These are phyloP conservation scores for Nasonovia ribisnigri DNA, from an alignment of 2,888 invertebrate species.

Conservation along the genomic window DNA sequence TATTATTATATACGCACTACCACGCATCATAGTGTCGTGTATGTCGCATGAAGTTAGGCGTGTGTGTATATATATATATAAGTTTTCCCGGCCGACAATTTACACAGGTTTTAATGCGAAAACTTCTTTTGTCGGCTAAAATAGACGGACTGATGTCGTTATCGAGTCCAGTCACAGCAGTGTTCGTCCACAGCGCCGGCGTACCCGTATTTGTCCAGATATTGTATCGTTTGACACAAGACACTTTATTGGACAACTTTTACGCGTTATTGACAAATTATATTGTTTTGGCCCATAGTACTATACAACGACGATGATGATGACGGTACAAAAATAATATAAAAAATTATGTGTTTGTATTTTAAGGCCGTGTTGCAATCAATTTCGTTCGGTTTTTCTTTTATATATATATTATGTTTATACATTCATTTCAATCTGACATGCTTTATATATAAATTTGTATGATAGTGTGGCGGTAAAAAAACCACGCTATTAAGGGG, in stretches of 20 bases:
- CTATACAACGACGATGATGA: background rate
- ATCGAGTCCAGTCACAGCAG: constrained; percentile 46
- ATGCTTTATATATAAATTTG: background rate
- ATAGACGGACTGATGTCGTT: constrained; percentile 16
- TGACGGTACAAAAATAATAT: background rate
- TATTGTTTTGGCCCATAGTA: background rate
- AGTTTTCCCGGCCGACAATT: background rate
- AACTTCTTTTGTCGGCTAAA: constrained; percentile 28
- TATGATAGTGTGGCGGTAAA: background rate
- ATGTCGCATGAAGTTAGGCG: background rate
- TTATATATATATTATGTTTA: background rate
- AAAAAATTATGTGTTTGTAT: background rate
- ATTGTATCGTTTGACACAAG: background rate
- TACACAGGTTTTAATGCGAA: constrained; percentile 28
- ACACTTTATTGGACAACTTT: constrained; percentile 7
- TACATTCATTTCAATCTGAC: background rate
- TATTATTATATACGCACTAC: background rate
- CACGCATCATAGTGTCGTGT: background rate
- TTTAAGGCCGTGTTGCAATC: background rate
- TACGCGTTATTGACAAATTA: background rate
- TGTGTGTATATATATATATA: background rate
- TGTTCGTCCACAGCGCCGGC: background rate
- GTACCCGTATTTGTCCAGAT: background rate
- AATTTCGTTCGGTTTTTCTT: background rate
- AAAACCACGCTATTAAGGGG: background rate